Base-by-base conservation (phyloP, 2,888 invertebrate genomes). In the Epicampocera succincta region DNA sequence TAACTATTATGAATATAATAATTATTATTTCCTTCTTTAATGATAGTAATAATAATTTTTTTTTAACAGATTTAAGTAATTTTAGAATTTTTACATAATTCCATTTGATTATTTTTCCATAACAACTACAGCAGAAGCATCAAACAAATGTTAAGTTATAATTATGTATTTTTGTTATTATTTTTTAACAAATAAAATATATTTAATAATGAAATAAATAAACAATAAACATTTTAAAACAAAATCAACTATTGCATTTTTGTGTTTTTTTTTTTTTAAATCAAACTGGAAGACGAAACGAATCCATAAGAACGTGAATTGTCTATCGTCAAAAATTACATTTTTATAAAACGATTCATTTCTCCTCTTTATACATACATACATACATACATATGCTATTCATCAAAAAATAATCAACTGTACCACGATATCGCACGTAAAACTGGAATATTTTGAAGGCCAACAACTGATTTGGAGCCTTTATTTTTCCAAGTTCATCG, bases 31-130 rank as follows among this genome's bases (percentile, higher is more conserved):
- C 56, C 44, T 71, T 71, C 46, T 58, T 71, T 58, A 46, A 52
- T 50, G 29, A 76, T 76, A 50, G 50, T 44, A 69, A 48, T 25
- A 44, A 48, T 54, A 54, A 54, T 54, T 15, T 58, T 68, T 65
- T 75, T 72, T 73, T 77, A 77, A 82, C 82, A 78, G 74, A 66
- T 82, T 78, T 82, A 82, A 82, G 82, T 82, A 78, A 65, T 78
- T 82, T 82, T 75, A 82, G 82, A 78, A 78, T 82, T 82, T 82
- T 82, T 82, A 82, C 82, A 82, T 82, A 82, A 82, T 82, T 82
- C 82, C 82, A 82, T 82, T 82, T 82, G 78, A 82, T 82, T 82
- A 78, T 82, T 82, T 82, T 82, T 82, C 82, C 82, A 82, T 82
- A 82, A 82, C 74, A 82, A 82, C 74, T 82, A 78, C 82, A 82